Percentiles rank a stretch among this genome's conserved stretches.
These are phyloP conservation scores for Beroe forskalii DNA, from an alignment of 37 sponge, comb jelly and placozoan species.

Conservation along the genomic window DNA sequence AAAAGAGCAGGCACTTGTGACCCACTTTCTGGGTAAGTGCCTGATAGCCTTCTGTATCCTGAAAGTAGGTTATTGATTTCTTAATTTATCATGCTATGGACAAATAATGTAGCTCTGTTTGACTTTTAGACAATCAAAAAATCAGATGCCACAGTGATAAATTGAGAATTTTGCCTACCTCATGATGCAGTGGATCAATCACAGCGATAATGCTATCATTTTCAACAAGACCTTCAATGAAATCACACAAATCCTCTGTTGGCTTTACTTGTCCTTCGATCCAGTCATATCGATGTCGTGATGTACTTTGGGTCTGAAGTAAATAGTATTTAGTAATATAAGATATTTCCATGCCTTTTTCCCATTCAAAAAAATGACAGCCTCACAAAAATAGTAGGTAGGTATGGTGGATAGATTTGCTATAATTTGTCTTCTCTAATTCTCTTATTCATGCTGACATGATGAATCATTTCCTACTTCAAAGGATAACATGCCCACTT, in stretches of 20 bases:
- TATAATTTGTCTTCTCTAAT: too few relatives aligned
- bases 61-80: not conserved
- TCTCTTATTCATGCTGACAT: too few relatives aligned
- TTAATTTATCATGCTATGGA: not conserved
- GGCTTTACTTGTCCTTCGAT: conserved; percentile 48
- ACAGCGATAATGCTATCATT: conserved; percentile 3
- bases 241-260: conserved; percentile 53
- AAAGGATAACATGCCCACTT: too few relatives aligned
- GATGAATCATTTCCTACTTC: too few relatives aligned
- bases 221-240: conserved; percentile 9
- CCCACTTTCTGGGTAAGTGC: not conserved
- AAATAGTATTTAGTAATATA: not conserved
- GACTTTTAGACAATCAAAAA: not conserved
- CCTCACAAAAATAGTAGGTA: too few relatives aligned
- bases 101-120: not conserved
- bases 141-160: too few relatives aligned
- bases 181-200: conserved; percentile 59
- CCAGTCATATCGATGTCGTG: conserved; percentile 49
- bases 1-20: conserved; percentile 32
- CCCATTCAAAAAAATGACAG: too few relatives aligned
- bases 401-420: too few relatives aligned
- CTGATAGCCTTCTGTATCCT: conserved; percentile 56
- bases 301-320: conserved; percentile 48
- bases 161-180: conserved; percentile 40
- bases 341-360: too few relatives aligned